Conservation (phyloP, 1,140 invertebrate genomes). For the Drosophila pruinosa region DNA sequence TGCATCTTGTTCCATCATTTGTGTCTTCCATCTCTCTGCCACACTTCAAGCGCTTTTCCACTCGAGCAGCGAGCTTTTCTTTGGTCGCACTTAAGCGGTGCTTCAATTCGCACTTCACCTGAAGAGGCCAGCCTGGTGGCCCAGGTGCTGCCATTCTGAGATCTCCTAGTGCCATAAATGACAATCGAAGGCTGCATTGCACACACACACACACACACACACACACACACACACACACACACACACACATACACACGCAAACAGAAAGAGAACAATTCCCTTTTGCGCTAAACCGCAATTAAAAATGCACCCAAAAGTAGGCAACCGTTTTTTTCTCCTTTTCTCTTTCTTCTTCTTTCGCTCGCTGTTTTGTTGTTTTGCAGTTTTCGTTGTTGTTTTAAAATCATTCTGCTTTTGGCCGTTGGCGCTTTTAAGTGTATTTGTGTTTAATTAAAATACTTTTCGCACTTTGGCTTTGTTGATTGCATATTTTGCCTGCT, state of each 20-base stretch:
- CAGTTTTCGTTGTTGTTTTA: background rate
- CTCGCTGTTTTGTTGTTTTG: background rate
- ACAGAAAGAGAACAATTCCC: background rate
- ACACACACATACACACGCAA: constrained; percentile 14
- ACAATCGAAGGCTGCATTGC: constrained; percentile 45
- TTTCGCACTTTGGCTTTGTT: constrained; percentile 47
- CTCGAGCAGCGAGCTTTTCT: constrained; percentile 58
- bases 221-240: constrained; percentile 15
- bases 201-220: constrained; percentile 12
- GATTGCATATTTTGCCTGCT: constrained; percentile 35
- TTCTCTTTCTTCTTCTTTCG: too few relatives aligned
- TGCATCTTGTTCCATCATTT: constrained; percentile 47
- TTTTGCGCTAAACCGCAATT: constrained; percentile 23
- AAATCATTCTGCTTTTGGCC: constrained; percentile 4
- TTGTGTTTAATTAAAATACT: constrained; percentile 69
- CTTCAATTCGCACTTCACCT: constrained; percentile 73
- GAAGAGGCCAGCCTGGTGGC: constrained; percentile 38
- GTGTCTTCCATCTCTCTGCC: constrained; percentile 30
- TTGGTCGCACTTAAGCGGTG: constrained; percentile 52
- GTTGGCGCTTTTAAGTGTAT: constrained; percentile 36
- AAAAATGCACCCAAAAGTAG: constrained; percentile 29
- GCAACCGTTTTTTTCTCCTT: constrained; percentile 12
- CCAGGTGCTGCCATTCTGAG: background rate
- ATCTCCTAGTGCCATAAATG: constrained; percentile 32
- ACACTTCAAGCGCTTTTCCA: constrained; percentile 53